Evolutionary conservation across 2,113 vertebrate genomes (phyloP).

Genomic region (Oceanites oceanicus): DNA sequence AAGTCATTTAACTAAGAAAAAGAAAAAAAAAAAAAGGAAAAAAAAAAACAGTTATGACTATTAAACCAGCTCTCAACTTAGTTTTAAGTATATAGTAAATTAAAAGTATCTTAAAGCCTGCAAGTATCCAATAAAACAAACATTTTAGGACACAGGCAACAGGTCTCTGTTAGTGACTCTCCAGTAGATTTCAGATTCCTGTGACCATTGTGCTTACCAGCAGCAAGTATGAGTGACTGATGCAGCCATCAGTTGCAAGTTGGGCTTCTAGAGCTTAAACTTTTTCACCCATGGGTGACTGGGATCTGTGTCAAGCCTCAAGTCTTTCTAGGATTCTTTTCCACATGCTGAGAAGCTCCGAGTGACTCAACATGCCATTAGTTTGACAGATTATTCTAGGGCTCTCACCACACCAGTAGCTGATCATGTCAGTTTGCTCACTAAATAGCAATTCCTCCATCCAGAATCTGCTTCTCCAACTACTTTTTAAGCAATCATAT

Average conservation of each 20-base stretch:
- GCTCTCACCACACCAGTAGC: neutral
- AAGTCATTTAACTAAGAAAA: neutral
- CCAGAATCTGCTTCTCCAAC: neutral
- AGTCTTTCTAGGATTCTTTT: conserved; percentile 32
- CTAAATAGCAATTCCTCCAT: neutral
- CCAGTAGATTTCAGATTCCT: neutral
- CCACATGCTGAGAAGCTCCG: neutral
- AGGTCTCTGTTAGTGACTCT: neutral
- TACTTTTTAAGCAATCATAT: neutral
- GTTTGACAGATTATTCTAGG: conserved; percentile 24
- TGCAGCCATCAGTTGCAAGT: neutral
- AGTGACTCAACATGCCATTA: conserved; percentile 46
- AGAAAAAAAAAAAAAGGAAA: neutral
- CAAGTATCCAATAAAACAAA: neutral
- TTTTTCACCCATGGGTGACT: neutral
- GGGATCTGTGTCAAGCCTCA: neutral
- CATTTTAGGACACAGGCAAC: neutral
- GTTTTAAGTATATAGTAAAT: neutral
- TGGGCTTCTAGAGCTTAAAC: neutral
- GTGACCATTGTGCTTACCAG: neutral
- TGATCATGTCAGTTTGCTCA: neutral
- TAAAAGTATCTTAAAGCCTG: neutral
- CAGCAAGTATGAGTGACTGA: neutral
- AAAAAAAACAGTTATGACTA: neutral
- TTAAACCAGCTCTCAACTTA: neutral